Base-by-base conservation (phyloP, 92 coral and sea anemone genomes). In the Porites rus region DNA sequence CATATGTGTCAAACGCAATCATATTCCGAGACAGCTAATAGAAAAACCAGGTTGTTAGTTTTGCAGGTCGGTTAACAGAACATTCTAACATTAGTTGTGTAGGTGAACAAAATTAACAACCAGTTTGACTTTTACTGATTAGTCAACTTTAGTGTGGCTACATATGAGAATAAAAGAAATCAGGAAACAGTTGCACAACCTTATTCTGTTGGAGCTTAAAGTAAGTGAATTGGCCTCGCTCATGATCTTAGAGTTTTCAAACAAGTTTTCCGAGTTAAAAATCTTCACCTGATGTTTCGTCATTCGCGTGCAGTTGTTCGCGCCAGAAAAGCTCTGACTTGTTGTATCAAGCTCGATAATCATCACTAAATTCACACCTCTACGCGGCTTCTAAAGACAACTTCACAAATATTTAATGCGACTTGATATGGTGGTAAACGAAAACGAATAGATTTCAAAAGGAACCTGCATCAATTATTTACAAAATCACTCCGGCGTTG, bases 371-470 rank as follows among this genome's bases (percentile, higher is more conserved):
- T 72, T 17, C 78, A 38, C 66, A 46, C 50, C 69, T 59, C 14
- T 28, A 22, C 14, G 38, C 38, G 50, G 64, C 63, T 51, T 21
- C 65, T 46, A 18, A 65, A 70, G 72, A 83, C 87, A 74, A 74
- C 79, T 28, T 83, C 74, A 53, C 79, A 83, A 83, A 83, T 83
- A 83, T 83, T 83, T 74, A 74, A 73, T 74, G 87, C 69, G 46
- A 43, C 72, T 83, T 65, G 62, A 74, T 63, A 46, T 74, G 87
- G 87, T 86, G 84, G 84, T 85, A 90, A 75, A 72, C 74, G 83
- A 70, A 85, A 85, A 90, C 86, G 87, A 73, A 72, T 69, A 75
- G 76, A 88, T 82, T 88, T 88, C 81, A 67, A 88, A 76, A 71
- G 59, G 82, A 67, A 64, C 77, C 38, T 74, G 43, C 80, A 83